Percentiles rank a stretch among this genome's conserved stretches.
phyloP scores from a whole-genome alignment of 2,113 vertebrate genomes.

The Procavia capensis region DNA sequence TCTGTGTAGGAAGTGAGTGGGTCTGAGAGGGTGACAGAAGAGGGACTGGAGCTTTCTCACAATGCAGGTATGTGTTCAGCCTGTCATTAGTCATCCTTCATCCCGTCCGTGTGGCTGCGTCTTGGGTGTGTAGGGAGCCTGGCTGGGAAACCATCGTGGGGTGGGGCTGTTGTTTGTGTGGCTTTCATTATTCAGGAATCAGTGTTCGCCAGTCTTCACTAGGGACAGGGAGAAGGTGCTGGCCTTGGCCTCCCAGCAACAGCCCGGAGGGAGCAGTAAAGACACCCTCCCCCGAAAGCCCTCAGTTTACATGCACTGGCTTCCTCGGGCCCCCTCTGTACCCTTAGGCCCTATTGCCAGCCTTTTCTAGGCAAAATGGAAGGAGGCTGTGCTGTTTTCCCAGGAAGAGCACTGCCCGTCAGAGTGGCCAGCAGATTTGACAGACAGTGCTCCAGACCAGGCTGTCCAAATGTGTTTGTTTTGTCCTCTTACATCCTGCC shows the following conservation, averaged over 20 bases:
- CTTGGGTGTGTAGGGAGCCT: not conserved
- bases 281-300: not conserved
- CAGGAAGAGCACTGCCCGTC: slow-evolving; percentile 74
- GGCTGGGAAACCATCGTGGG: not conserved
- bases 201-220: not conserved
- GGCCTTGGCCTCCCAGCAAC: not conserved
- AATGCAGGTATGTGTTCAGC: not conserved
- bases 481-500: slow-evolving; percentile 74
- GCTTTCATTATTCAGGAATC: not conserved
- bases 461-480: slow-evolving; percentile 87
- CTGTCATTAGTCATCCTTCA: not conserved
- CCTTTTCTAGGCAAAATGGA: not conserved
- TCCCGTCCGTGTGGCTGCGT: rapidly evolving
- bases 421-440: slow-evolving; percentile 81
- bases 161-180: too few relatives aligned
- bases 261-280: not conserved
- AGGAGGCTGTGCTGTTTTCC: slow-evolving; percentile 52
- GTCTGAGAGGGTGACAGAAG: not conserved
- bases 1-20: not conserved
- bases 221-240: not conserved
- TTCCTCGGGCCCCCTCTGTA: not conserved
- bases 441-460: slow-evolving; percentile 83
- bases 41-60: not conserved
- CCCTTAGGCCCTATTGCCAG: not conserved
- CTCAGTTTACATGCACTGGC: not conserved